Evolutionary conservation across 2,113 vertebrate species (phyloP).

Genomic region (Cyprinodon brontotheroides): DNA sequence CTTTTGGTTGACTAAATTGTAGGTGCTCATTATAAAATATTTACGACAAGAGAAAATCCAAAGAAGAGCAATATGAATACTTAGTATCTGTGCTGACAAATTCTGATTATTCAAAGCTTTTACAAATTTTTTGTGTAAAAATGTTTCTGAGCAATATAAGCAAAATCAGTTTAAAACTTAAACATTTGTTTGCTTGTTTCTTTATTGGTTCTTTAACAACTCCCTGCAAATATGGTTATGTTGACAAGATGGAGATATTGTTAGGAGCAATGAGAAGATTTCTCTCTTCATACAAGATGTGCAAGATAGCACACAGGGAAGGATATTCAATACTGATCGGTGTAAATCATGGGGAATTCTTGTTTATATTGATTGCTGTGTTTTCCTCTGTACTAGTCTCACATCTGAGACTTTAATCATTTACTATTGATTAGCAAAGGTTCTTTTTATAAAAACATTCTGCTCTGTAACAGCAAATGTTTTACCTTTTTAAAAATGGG

Average conservation of each 20-base stretch:
- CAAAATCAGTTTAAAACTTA: too few relatives aligned
- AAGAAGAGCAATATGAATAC: too few relatives aligned
- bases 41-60: too few relatives aligned
- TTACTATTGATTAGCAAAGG: constrained; percentile 6
- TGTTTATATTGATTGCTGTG: constrained; percentile 28
- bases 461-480: neutral
- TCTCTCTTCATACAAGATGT: constrained; percentile 26
- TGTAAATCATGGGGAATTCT: constrained; percentile 18
- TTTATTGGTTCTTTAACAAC: constrained; percentile 1
- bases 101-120: too few relatives aligned
- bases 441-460: constrained; percentile 18
- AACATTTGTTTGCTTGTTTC: too few relatives aligned
- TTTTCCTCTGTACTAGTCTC: constrained; percentile 19
- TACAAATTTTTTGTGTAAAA: too few relatives aligned
- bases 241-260: neutral
- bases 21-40: too few relatives aligned
- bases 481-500: neutral
- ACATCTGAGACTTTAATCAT: constrained; percentile 27
- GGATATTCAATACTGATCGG: constrained; percentile 35
- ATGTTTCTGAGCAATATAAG: too few relatives aligned
- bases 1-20: too few relatives aligned
- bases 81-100: too few relatives aligned
- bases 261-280: constrained; percentile 1
- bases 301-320: constrained; percentile 17
- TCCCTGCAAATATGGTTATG: neutral